A percentile compares a stretch with the other conserved stretches of the same genome.
phyloP scores from a whole-genome alignment of 2,113 vertebrate species.

The Struthidea cinerea region DNA sequence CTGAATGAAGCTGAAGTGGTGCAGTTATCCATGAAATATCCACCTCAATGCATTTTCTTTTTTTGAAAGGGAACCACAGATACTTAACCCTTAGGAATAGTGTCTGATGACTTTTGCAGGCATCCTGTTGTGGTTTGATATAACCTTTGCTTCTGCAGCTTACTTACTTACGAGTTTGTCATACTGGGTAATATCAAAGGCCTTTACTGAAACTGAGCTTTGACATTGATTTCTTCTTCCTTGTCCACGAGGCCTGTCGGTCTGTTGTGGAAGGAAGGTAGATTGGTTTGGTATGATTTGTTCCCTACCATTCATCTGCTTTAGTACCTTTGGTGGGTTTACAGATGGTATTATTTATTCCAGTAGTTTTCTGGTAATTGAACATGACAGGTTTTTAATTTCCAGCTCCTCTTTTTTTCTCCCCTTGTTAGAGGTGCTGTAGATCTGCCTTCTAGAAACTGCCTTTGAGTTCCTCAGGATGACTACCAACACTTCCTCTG shows the following conservation, averaged over 20 bases:
- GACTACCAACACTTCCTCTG: neutral
- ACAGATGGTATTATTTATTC: neutral
- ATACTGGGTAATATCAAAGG: neutral
- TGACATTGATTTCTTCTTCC: neutral
- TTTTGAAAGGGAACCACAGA: neutral
- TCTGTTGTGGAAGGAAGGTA: neutral
- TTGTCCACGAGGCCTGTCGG: neutral
- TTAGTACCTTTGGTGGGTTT: neutral
- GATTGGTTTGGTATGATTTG: neutral
- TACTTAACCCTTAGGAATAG: neutral
- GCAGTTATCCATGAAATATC: neutral
- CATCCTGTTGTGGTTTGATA: neutral
- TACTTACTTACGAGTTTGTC: neutral
- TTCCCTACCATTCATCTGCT: neutral
- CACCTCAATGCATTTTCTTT: neutral
- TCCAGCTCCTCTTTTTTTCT: neutral
- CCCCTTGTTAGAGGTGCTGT: neutral
- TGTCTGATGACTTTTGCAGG: neutral
- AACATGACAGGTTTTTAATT: neutral
- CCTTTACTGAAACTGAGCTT: neutral
- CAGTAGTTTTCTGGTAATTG: neutral
- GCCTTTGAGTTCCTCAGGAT: neutral
- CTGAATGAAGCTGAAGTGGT: neutral
- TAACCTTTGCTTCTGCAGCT: neutral
- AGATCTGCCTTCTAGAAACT: neutral